Evolutionary conservation across 2,888 invertebrate genomes (phyloP), one percentile per base, ranked within the genome.

Genomic region (Dinocampus coccinellae): DNA sequence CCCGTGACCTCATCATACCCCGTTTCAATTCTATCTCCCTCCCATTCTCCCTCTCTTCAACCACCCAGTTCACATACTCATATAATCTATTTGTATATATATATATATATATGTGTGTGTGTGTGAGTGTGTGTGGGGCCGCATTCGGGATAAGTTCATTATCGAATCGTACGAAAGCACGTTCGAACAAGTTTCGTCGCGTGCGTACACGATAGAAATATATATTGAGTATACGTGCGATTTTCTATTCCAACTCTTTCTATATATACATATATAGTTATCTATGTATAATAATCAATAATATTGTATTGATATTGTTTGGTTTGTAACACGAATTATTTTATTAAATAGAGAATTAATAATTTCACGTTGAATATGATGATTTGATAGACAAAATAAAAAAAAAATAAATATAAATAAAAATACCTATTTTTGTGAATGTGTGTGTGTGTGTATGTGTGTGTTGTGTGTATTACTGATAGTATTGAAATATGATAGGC

Each of bases 401-500:
- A n/a, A n/a, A n/a, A n/a, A n/a, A n/a, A n/a, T n/a, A n/a, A n/a
- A n/a, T n/a, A n/a, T n/a, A n/a, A n/a, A n/a, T n/a, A n/a, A n/a
- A n/a, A n/a, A n/a, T n/a, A n/a, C n/a, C n/a, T n/a, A n/a, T n/a
- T n/a, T n/a, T n/a, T n/a, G n/a, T n/a, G n/a, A n/a, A n/a, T n/a
- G n/a, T n/a, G n/a, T n/a, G n/a, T n/a, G n/a, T n/a, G n/a, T n/a
- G n/a, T 29, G 7, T 29, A 29, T 29, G 7, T 29, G 29, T 4
- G 7, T 29, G 29, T 29, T 29, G 29, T 29, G 16, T 6, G 63
- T 67, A 78, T 79, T 76, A 78, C 77, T 75, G 79, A 82, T 81
- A 79, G 69, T 73, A 75, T 80, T 81, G 83, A 82, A 83, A 83
- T 63, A 64, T 58, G 78, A 81, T 81, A 81, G 71, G 75, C 76